phyloP scores from a whole-genome alignment of 1,140 invertebrate genomes.

The Leptinotarsa undecemlineata region DNA sequence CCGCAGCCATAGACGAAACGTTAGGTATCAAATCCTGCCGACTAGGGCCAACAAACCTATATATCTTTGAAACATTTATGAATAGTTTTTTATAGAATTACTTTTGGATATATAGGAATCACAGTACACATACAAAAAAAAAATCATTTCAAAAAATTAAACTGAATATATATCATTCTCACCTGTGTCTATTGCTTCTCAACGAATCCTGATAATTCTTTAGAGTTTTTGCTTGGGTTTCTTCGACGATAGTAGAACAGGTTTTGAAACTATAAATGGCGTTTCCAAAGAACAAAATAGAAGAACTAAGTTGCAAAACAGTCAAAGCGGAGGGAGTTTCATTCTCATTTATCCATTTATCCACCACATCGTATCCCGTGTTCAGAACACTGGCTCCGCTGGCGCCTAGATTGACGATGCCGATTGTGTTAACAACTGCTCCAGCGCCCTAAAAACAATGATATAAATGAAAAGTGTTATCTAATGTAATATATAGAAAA shows the following conservation, averaged over 20 bases:
- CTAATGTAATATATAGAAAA: neutral
- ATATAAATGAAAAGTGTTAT: too few relatives aligned
- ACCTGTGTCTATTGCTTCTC: slow-evolving; percentile 51
- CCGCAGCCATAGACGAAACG: too few relatives aligned
- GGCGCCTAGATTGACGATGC: slow-evolving; percentile 42
- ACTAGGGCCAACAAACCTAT: too few relatives aligned
- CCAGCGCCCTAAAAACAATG: slow-evolving; percentile 35
- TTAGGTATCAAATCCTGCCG: too few relatives aligned
- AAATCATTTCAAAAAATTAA: neutral
- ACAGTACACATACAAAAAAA: neutral
- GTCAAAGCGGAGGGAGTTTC: slow-evolving; percentile 42
- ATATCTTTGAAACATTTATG: too few relatives aligned
- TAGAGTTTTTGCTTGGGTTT: slow-evolving; percentile 48
- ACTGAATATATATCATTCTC: neutral
- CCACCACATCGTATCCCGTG: slow-evolving; percentile 44
- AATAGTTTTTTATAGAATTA: too few relatives aligned
- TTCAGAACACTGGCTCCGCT: slow-evolving; percentile 45
- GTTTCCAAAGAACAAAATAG: slow-evolving; percentile 54
- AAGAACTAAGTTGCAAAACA: slow-evolving; percentile 53
- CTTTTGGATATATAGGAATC: neutral
- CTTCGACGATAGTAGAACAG: slow-evolving; percentile 50
- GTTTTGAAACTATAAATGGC: slow-evolving; percentile 51
- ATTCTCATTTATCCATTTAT: slow-evolving; percentile 41
- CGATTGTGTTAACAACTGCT: slow-evolving; percentile 43
- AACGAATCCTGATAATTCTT: slow-evolving; percentile 43